phyloP scores from a whole-genome alignment of 2,113 vertebrate species.

The Gobio gobio region DNA sequence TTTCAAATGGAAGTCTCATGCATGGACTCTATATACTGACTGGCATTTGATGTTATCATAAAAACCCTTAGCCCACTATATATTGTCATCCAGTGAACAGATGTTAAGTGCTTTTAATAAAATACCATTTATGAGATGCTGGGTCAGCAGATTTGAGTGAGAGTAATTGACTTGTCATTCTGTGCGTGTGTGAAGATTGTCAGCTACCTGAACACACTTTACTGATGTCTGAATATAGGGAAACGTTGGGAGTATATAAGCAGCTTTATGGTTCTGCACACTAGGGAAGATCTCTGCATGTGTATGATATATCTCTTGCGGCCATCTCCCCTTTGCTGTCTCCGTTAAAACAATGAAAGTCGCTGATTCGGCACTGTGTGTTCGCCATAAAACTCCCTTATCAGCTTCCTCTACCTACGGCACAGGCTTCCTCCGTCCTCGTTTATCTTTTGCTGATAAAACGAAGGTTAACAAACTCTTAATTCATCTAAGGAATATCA shows the following conservation, averaged over 20 bases:
- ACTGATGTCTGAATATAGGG: background rate
- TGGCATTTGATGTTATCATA: background rate
- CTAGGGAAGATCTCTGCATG: slow-evolving; percentile 8
- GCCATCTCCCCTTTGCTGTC: slow-evolving; percentile 24
- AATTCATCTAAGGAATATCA: slow-evolving; percentile 23
- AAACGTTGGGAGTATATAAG: background rate
- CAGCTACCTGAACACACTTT: background rate
- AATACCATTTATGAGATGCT: background rate
- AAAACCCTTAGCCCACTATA: background rate
- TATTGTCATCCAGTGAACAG: background rate
- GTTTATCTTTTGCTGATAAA: slow-evolving; percentile 26
- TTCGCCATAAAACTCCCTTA: slow-evolving; percentile 35
- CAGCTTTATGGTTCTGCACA: background rate
- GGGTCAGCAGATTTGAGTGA: slow-evolving; percentile 26
- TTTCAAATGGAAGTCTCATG: background rate
- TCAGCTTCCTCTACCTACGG: slow-evolving; percentile 36
- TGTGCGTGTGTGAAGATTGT: background rate
- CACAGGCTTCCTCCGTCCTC: slow-evolving; percentile 5
- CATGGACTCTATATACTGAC: background rate
- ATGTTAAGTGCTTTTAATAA: slow-evolving; percentile 5
- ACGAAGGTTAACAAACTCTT: slow-evolving; percentile 31
- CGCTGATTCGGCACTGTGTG: slow-evolving; percentile 40
- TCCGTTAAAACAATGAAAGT: slow-evolving; percentile 47
- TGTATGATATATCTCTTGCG: background rate
- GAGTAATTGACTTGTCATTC: slow-evolving; percentile 34